These are phyloP conservation scores for Actias luna DNA, from an alignment of 2,888 invertebrate genomes.

Conservation along the genomic window DNA sequence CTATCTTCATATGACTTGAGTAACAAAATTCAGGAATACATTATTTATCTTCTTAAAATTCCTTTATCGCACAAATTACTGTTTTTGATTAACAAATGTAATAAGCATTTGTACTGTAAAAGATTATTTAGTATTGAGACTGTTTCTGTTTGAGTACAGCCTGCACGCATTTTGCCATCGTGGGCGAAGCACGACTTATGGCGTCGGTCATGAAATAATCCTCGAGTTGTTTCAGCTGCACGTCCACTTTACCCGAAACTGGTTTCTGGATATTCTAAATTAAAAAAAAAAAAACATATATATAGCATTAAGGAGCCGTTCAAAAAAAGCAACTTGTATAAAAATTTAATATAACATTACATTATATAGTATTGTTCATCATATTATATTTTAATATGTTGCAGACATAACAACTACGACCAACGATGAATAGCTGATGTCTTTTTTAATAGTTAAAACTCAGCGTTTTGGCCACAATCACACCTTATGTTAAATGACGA, in stretches of 20 bases:
- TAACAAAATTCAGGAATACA: slow-evolving; percentile 44
- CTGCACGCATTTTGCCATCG: slow-evolving; percentile 99
- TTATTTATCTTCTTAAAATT: slow-evolving; percentile 15
- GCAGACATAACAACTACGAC: no score
- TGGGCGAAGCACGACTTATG: slow-evolving; percentile 97
- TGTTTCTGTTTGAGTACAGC: slow-evolving; percentile 90
- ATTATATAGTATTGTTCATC: not conserved
- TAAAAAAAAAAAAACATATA: slow-evolving; percentile 12
- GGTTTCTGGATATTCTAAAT: slow-evolving; percentile 72
- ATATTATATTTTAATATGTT: no score
- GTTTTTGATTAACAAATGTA: not conserved
- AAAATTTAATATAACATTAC: not conserved
- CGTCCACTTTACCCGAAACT: slow-evolving; percentile 83
- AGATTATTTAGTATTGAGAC: slow-evolving; percentile 55
- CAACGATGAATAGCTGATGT: no score
- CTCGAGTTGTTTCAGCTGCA: slow-evolving; percentile 89
- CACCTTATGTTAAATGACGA: no score
- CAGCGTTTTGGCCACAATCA: no score
- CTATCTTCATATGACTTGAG: slow-evolving; percentile 34
- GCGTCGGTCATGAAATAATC: slow-evolving; percentile 98
- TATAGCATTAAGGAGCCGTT: not conserved
- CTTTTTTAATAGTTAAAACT: no score
- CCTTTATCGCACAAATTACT: slow-evolving; percentile 13
- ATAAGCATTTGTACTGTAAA: not conserved
- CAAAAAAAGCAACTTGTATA: not conserved